Evolutionary conservation across 2,113 vertebrate genomes (phyloP).

Genomic region (Neotoma lepida): DNA sequence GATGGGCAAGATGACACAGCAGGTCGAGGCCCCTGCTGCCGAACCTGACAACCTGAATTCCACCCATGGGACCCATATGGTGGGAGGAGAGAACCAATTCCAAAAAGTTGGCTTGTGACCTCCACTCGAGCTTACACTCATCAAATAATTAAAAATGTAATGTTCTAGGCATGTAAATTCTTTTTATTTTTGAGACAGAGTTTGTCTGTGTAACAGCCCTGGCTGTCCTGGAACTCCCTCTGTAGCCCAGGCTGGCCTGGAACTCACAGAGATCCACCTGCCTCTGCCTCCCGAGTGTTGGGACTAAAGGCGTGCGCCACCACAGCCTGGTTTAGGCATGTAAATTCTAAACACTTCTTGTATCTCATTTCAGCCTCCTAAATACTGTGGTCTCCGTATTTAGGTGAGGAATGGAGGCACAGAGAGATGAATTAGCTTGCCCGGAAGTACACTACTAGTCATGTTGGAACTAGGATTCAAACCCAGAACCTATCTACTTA

Average conservation of each 20-base stretch:
- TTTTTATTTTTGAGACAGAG: no score
- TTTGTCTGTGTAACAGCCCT: no score
- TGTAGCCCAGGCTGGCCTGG: no score
- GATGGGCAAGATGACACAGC: no score
- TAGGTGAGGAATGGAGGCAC: not conserved
- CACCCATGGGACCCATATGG: not conserved
- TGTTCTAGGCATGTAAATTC: not conserved
- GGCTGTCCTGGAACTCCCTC: no score
- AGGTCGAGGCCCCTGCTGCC: no score
- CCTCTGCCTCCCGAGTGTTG: no score
- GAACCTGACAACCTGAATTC: no score
- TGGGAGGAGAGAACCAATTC: not conserved
- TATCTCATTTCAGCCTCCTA: not conserved
- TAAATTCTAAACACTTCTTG: not conserved
- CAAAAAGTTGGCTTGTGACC: not conserved
- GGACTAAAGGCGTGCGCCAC: no score
- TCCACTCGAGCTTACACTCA: not conserved
- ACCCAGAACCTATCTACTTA: no score
- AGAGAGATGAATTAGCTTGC: not conserved
- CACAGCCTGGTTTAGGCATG: not conserved
- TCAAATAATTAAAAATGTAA: not conserved
- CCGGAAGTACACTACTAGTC: not conserved
- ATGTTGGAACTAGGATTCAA: not conserved
- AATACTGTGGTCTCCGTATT: not conserved
- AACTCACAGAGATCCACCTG: no score